Evolutionary conservation across 2,797 vertebrate genomes (phyloP), one percentile per base, ranked within the genome.

Genomic region (Chelmon rostratus): DNA sequence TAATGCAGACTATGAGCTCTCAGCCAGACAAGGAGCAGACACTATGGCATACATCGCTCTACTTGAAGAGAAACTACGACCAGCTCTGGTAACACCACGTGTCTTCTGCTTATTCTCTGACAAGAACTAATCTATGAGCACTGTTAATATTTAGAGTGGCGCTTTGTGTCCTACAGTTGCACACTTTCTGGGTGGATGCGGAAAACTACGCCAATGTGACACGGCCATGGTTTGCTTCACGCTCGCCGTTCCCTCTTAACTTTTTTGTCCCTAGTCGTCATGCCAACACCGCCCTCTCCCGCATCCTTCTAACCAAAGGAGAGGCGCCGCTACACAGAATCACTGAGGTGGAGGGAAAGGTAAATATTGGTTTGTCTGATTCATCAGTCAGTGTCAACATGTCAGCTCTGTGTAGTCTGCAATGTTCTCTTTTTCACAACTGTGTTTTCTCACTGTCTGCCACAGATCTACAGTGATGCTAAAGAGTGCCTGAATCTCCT

Each of bases 401-500:
- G 16, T 63, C 11, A 13, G 2, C 13, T 40, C 15, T 52, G 42
- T 70, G n/a, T 56, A 5, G 40, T 40, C 44, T 46, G 8, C 8
- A 12, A 33, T 10, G 4, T 11, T 28, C 1, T 61, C 19, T 46
- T 21, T 40, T 46, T 62, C 46, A 47, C 7, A 62, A 49, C 28
- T 68, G 9, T 70, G 40, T 5, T 50, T 23, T 76, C 6, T 78
- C 50, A 18, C 66, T 10, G 23, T 78, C 54, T 71, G 5, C 42
- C 10, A 81, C 93, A 99, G 98, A 97, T 99, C 89, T 99, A 99
- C 94, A 97, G 96, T 89, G 98, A 99, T 91, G 98, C 97, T 91
- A 99, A 97, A 94, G 98, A 99, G 91, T 99, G 97, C 93, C 96
- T 99, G 87, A 99, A 99, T 91, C 96, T 99, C 80, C 95, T 99